Evolutionary conservation across 2,888 invertebrate genomes (phyloP), one percentile per base, ranked within the genome.

Genomic region (Volucella zonaria): DNA sequence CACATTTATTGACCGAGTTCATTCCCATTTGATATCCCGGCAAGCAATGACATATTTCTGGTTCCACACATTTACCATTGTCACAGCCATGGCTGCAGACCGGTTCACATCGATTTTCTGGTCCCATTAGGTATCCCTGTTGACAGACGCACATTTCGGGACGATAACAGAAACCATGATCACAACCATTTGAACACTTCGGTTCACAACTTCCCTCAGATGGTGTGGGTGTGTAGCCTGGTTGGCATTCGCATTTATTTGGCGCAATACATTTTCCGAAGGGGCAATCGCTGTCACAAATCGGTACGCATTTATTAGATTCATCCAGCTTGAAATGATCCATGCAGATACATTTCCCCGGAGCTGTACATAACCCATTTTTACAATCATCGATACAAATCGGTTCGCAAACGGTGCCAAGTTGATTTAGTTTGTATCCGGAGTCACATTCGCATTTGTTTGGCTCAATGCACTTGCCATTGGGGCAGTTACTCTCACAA

Each of bases 1-100:
- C 89, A 78, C 91, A 91, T 4, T 87, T 38, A 10, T 89, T 87
- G 6, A 79, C 52, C 8, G 79, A 82, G 11, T 82, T 68, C 11
- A n/a, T 38, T 42, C 56, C 56, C 58, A 86, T 83, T 64, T 42
- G 23, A 67, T 76, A 88, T 11, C 94, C 94, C 1, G 90, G 87
- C n/a, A 90, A 89, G 87, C 95, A 95, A 45, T 89, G 90, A 89
- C 95, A 95, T 0, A 92, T 90, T 8, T 83, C 77, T 3, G 73
- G 80, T 1, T 86, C 93, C 1, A 92, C 92, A 89, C 95, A 95
- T 8, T 90, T 58, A n/a, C 90, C 91, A 56, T 91, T 87, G 2
- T 86, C 23, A 66, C 92, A 91, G 4, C 74, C 79, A 1, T 87
- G 45, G 0, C 75, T 88, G 83, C 91, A 91, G 6, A 87, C 86